Conservation (phyloP, 2,888 invertebrate genomes). For the Carpatolechia fugitivella region DNA sequence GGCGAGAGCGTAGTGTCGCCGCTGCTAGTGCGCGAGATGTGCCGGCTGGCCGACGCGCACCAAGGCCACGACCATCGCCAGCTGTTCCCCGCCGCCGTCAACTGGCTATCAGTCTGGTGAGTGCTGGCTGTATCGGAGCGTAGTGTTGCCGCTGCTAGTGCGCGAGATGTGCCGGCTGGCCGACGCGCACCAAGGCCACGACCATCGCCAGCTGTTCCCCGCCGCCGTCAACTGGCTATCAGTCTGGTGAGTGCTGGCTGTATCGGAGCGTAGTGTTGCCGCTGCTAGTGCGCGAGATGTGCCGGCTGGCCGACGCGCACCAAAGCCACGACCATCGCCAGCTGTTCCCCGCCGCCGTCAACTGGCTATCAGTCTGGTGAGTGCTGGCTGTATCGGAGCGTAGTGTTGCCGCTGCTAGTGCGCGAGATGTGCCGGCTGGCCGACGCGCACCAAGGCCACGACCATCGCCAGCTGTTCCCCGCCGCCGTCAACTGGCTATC, state of each 20-base stretch:
- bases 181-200: constrained; percentile 89
- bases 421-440: constrained; percentile 82
- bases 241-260: constrained; percentile 35
- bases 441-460: constrained; percentile 89
- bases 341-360: constrained; percentile 87
- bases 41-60: constrained; percentile 89
- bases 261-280: constrained; percentile 66
- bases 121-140: constrained; percentile 55
- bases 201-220: constrained; percentile 89
- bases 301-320: constrained; percentile 89
- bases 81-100: constrained; percentile 87
- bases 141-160: constrained; percentile 62
- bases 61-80: constrained; percentile 88
- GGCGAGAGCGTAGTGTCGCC: constrained; percentile 65
- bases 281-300: constrained; percentile 65
- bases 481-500: constrained; percentile 88
- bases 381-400: constrained; percentile 55
- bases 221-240: constrained; percentile 88
- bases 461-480: constrained; percentile 89
- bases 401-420: constrained; percentile 62
- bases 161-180: constrained; percentile 82
- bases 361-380: constrained; percentile 81
- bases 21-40: constrained; percentile 65
- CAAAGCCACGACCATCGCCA: constrained; percentile 88
- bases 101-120: constrained; percentile 81